Conservation (phyloP, 2,888 invertebrate species). For the Agelastica alni region DNA sequence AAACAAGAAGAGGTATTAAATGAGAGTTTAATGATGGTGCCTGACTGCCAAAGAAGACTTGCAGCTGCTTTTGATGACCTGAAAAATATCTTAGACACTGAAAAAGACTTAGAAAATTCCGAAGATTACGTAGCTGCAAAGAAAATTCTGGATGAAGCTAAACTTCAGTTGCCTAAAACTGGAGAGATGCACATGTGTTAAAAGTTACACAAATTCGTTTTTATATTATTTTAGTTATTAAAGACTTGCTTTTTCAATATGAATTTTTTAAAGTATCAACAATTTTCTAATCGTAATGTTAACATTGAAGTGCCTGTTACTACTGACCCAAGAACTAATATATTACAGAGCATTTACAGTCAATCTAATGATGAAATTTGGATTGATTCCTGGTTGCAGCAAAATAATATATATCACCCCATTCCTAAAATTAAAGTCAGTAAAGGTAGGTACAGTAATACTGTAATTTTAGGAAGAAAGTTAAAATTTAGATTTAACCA, state of each 20-base stretch:
- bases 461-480: too few species aligned
- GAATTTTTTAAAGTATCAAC: constrained; percentile 39
- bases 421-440: constrained; percentile 45
- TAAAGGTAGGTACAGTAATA: constrained; percentile 33
- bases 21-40: constrained; percentile 90
- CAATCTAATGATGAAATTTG: constrained; percentile 52
- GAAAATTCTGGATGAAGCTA: constrained; percentile 69
- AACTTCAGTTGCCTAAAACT: constrained; percentile 61
- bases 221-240: constrained; percentile 9
- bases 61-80: constrained; percentile 78
- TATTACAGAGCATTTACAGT: constrained; percentile 38
- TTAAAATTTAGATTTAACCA: too few species aligned
- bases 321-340: constrained; percentile 34
- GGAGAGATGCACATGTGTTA: constrained; percentile 46
- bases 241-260: constrained; percentile 24
- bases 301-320: constrained; percentile 33
- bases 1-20: constrained; percentile 89
- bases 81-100: constrained; percentile 71
- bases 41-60: constrained; percentile 82
- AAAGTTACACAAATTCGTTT: constrained; percentile 11
- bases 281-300: constrained; percentile 31
- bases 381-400: constrained; percentile 53
- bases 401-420: constrained; percentile 40
- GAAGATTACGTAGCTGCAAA: constrained; percentile 73
- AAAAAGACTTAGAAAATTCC: constrained; percentile 75